Base-by-base conservation (phyloP, 2,797 vertebrate genomes). In the Pangasius mekongensis region DNA sequence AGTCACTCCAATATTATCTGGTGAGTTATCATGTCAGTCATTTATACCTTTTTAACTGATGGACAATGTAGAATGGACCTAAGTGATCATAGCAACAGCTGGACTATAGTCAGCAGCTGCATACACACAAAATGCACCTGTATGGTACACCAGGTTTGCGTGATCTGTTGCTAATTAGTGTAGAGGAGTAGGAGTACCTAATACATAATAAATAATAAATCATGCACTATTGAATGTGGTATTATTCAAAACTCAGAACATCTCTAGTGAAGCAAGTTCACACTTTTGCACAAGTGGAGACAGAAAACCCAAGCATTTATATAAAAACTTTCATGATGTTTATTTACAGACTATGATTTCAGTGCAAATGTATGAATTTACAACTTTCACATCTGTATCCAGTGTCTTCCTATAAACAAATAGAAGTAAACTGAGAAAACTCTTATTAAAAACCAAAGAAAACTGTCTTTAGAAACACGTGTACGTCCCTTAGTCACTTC, bases 281-380 rank as follows among this genome's bases (percentile, higher is more conserved):
- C 8, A 14, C 8, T 47, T 83, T 83, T 66, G 24, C 39, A 20
- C 8, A 49, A 83, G 36, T 62, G 20, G 60, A 80, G 27, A 83
- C 36, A 83, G 24, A 64, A 83, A 83, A 43, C 13, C 27, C 1
- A 64, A 64, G 13, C 13, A 54, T 54, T 52, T 58, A 39, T 66
- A 82, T 76, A 85, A 84, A 89, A 54, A 77, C 54, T 13, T 86
- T 30, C 20, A 33, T 33, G 22, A 54, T 84, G 56, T 89, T 90
- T 89, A 89, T 90, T 92, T 88, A 89, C 88, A 91, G 76, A 54
- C 43, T 85, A 86, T n/a, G 77, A 85, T 85, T 87, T 91, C 88
- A 91, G 89, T 91, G 91, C 87, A 85, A 89, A 89, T 76, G 84
- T 81, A 39, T 87, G 62, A 90, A 87, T 89, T 85, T 78, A 49